Percentiles rank a stretch among this genome's conserved stretches.
Evolutionary conservation across 2,888 invertebrate species (phyloP).

Genomic region (Cremastinae sp.): DNA sequence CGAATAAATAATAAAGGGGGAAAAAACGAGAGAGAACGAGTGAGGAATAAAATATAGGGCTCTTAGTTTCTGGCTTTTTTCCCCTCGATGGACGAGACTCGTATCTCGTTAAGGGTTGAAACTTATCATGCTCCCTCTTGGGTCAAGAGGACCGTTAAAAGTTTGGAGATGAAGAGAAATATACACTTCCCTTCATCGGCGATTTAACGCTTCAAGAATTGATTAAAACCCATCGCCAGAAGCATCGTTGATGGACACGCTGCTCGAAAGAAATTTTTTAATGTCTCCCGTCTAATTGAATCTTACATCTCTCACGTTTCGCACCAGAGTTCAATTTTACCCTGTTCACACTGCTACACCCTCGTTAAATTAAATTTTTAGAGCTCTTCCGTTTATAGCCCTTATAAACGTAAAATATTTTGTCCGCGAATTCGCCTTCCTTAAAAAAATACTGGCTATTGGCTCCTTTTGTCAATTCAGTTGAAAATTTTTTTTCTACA

Average conservation of each 20-base stretch:
- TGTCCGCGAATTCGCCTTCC: no score
- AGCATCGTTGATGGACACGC: not conserved
- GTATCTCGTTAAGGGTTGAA: slow-evolving; percentile 15
- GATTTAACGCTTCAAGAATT: slow-evolving; percentile 39
- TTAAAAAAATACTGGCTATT: no score
- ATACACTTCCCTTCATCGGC: slow-evolving; percentile 24
- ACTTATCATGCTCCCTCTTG: slow-evolving; percentile 11
- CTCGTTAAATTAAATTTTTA: slow-evolving; percentile 6
- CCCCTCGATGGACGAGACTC: slow-evolving; percentile 10
- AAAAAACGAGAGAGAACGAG: not conserved
- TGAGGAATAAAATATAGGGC: not conserved
- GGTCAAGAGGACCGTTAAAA: slow-evolving; percentile 10
- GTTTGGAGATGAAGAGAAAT: not conserved
- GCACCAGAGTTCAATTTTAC: slow-evolving; percentile 34
- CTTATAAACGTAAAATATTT: slow-evolving; percentile 7
- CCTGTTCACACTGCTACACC: not conserved
- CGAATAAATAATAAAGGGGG: slow-evolving; percentile 19
- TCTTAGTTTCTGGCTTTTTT: slow-evolving; percentile 6
- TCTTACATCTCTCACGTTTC: slow-evolving; percentile 19
- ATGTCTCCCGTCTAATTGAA: slow-evolving; percentile 48
- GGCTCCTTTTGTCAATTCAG: no score
- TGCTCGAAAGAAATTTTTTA: slow-evolving; percentile 28
- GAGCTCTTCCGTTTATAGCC: not conserved
- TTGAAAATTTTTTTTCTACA: no score
- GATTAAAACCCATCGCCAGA: slow-evolving; percentile 43